Evolutionary conservation across 1,140 invertebrate genomes (phyloP).

Genomic region (Cyrtorhinus lividipennis): DNA sequence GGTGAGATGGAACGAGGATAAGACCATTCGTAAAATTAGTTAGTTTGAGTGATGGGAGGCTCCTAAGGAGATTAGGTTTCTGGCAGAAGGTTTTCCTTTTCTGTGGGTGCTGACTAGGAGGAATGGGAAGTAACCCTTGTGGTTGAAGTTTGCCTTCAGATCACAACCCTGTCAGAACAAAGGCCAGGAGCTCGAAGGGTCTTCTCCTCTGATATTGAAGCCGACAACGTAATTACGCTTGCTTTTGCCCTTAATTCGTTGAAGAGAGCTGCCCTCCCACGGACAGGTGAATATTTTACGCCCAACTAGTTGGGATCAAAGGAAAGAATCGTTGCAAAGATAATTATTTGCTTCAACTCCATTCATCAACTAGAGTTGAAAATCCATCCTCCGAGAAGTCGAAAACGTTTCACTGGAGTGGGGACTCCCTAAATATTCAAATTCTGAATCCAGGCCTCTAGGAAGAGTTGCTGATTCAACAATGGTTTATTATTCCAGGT

Average conservation of each 20-base stretch:
- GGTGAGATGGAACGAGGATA: background rate
- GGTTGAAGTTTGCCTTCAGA: background rate
- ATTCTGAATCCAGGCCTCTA: no score
- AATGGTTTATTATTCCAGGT: no score
- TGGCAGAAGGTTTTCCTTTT: background rate
- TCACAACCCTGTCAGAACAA: background rate
- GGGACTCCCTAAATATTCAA: no score
- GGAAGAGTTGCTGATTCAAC: no score
- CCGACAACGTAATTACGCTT: background rate
- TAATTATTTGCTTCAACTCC: background rate
- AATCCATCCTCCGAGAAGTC: background rate
- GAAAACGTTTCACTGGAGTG: no score
- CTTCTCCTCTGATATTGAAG: background rate
- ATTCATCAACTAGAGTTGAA: background rate
- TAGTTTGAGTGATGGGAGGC: background rate
- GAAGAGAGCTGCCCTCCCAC: no score
- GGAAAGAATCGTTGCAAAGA: background rate
- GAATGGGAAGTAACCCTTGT: background rate
- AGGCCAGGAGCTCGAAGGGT: background rate
- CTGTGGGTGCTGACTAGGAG: background rate
- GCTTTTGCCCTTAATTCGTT: background rate
- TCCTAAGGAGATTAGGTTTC: background rate
- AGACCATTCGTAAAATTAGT: background rate
- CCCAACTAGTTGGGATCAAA: background rate
- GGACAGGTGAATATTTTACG: background rate